Evolutionary conservation across 1,140 invertebrate genomes (phyloP).

Genomic region (Meteorus sp.): DNA sequence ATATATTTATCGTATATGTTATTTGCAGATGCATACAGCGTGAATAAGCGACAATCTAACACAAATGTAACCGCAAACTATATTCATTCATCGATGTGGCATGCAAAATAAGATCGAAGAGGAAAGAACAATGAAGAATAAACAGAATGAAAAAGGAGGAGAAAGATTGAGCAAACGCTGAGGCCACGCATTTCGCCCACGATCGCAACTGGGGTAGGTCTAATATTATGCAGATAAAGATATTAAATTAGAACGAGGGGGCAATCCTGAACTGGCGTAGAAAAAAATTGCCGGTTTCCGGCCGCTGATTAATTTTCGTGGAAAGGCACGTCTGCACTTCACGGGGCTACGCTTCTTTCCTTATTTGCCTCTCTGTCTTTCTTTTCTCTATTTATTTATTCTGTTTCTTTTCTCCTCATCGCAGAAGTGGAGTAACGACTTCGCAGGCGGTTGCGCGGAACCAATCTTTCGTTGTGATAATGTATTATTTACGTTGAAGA

Average conservation of each 20-base stretch:
- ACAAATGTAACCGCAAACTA: slow-evolving; percentile 3
- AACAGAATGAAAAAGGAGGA: neutral
- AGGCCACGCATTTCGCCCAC: slow-evolving; percentile 9
- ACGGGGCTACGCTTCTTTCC: slow-evolving; percentile 23
- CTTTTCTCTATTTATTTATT: neutral
- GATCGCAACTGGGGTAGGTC: slow-evolving; percentile 6
- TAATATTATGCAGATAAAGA: slow-evolving; percentile 35
- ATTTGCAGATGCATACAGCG: slow-evolving; percentile 1
- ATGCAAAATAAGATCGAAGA: no score
- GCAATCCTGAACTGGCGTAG: slow-evolving; percentile 28
- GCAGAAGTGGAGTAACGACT: slow-evolving; percentile 39
- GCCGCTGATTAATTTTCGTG: slow-evolving; percentile 51
- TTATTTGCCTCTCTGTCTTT: neutral
- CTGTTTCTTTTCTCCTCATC: neutral
- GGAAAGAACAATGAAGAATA: no score
- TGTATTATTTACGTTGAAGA: no score
- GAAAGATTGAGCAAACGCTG: no score
- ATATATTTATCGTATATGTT: slow-evolving; percentile 6
- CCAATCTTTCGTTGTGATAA: no score
- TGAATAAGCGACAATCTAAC: slow-evolving; percentile 8
- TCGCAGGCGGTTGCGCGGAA: slow-evolving; percentile 37
- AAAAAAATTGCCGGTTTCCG: slow-evolving; percentile 52
- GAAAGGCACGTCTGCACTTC: slow-evolving; percentile 34
- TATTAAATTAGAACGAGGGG: slow-evolving; percentile 27
- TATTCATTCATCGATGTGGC: no score